A percentile compares a stretch with the other conserved stretches of the same genome.
Conservation (phyloP, 1,140 invertebrate species). For the Diuraphis noxia region DNA sequence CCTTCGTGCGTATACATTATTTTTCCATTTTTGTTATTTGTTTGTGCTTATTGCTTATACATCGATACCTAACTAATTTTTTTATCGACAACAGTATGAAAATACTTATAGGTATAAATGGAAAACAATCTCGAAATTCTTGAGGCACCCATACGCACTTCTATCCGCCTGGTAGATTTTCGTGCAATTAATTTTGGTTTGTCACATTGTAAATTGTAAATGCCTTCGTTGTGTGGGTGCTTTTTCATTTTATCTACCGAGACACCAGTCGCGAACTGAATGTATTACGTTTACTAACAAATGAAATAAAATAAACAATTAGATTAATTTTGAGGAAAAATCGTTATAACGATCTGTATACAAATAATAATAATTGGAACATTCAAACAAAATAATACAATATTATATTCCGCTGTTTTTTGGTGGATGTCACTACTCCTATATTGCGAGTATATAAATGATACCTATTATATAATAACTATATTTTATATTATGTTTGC, state of each 20-base stretch:
- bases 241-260: background rate
- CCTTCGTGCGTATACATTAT: background rate
- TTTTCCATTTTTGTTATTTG: background rate
- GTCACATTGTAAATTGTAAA: background rate
- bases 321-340: background rate
- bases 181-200: background rate
- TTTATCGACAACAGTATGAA: background rate
- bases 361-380: too few relatives aligned
- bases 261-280: background rate
- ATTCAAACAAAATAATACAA: background rate
- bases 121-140: background rate
- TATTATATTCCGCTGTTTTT: background rate
- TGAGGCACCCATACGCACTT: background rate
- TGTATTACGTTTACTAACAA: background rate
- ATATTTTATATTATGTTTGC: background rate
- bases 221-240: too few relatives aligned
- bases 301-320: background rate
- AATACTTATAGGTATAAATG: too few relatives aligned
- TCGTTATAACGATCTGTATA: too few relatives aligned
- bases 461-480: background rate
- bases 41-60: background rate
- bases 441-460: too few relatives aligned
- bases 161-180: background rate
- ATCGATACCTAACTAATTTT: background rate
- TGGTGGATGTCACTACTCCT: too few relatives aligned